These are phyloP conservation scores for Ecliptopera silaceata DNA, from an alignment of 2,888 invertebrate species.

Conservation along the genomic window DNA sequence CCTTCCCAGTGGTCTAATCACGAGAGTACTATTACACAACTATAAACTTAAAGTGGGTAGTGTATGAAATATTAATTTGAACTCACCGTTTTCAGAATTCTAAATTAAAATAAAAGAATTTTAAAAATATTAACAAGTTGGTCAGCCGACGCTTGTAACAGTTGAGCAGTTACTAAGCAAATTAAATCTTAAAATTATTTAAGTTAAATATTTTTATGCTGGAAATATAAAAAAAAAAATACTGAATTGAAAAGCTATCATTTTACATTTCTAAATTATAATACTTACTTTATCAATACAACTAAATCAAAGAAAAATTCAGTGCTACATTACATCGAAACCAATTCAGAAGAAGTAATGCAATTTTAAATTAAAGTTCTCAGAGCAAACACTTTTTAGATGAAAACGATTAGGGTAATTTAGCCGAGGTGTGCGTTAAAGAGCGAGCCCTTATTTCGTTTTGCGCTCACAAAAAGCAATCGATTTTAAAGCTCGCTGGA, in stretches of 20 bases:
- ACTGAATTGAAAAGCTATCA: no score
- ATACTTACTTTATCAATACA: no score
- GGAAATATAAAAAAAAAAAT: no score
- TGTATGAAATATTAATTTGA: slow-evolving; percentile 18
- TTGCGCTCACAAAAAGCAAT: slow-evolving; percentile 80
- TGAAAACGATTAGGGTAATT: slow-evolving; percentile 60
- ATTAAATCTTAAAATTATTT: not conserved
- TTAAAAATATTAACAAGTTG: no score
- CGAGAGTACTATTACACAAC: slow-evolving; percentile 28
- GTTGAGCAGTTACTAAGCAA: not conserved
- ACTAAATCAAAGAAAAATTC: not conserved
- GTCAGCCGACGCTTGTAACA: not conserved
- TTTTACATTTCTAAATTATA: not conserved
- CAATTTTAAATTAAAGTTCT: slow-evolving; percentile 45
- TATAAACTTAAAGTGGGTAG: slow-evolving; percentile 31
- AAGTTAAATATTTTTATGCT: no score
- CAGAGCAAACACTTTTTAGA: slow-evolving; percentile 48
- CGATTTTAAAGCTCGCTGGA: slow-evolving; percentile 82
- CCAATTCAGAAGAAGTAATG: slow-evolving; percentile 35
- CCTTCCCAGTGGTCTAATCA: slow-evolving; percentile 31
- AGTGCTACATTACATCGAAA: not conserved
- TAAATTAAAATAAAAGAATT: not conserved
- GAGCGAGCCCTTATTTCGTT: slow-evolving; percentile 63
- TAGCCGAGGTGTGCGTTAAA: slow-evolving; percentile 55
- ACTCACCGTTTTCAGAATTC: slow-evolving; percentile 2